These are phyloP conservation scores for Lepilemur ruficaudatus DNA, from an alignment of 2,797 vertebrate species.

Conservation along the genomic window DNA sequence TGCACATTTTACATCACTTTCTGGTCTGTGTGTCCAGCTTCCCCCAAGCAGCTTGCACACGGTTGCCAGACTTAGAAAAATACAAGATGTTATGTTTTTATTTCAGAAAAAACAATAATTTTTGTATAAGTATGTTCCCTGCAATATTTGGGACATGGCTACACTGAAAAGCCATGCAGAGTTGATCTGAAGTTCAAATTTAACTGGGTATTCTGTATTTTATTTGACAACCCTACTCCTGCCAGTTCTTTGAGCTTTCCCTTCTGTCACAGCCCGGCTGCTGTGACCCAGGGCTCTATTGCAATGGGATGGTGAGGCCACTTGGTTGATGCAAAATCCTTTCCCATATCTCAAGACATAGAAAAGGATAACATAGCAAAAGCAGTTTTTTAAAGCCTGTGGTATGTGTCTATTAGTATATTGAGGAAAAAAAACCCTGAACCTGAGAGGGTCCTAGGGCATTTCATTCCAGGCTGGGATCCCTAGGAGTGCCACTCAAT, in stretches of 20 bases:
- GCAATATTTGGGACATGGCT: not conserved
- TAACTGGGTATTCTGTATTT: not conserved
- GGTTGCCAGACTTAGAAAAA: constrained; percentile 23
- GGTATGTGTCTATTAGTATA: not conserved
- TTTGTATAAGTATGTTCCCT: not conserved
- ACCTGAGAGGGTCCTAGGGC: not conserved
- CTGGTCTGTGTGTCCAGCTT: not conserved
- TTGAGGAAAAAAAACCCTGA: not conserved
- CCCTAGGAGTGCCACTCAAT: not conserved
- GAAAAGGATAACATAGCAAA: not conserved
- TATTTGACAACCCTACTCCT: not conserved
- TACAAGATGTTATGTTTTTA: not conserved
- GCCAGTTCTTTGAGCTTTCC: not conserved
- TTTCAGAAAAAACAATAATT: not conserved
- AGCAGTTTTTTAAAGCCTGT: not conserved
- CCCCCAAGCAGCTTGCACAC: not conserved
- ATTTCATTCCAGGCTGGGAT: not conserved
- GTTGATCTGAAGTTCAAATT: not conserved
- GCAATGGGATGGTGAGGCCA: not conserved
- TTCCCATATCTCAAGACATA: not conserved
- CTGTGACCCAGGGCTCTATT: not conserved
- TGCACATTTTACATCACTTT: not conserved
- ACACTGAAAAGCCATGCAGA: not conserved
- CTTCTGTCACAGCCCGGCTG: not conserved
- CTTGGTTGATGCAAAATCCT: not conserved